Conservation (phyloP, 2,888 invertebrate species). For the Eristalinus aeneus region DNA sequence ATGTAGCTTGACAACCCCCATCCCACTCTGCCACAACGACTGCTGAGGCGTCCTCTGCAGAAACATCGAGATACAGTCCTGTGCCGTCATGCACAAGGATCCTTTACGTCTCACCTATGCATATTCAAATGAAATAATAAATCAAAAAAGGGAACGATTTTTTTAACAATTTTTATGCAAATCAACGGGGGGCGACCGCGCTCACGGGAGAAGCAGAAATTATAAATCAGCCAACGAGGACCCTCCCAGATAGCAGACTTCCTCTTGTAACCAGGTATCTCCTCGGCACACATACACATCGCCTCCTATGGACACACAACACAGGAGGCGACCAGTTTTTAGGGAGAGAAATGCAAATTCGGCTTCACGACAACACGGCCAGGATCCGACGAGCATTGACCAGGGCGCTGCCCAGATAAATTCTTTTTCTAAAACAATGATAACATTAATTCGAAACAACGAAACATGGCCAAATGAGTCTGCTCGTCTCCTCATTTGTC, state of each 20-base stretch:
- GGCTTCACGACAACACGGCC: background rate
- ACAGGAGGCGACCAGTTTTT: conserved; percentile 40
- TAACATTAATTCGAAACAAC: conserved; percentile 70
- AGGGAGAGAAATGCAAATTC: conserved; percentile 59
- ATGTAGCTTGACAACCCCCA: background rate
- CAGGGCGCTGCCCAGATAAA: conserved; percentile 1
- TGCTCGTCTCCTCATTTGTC: background rate
- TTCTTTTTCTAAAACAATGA: conserved; percentile 40
- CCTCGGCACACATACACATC: background rate
- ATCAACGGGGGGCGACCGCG: conserved; percentile 30
- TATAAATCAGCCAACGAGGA: conserved; percentile 64
- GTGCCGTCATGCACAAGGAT: background rate
- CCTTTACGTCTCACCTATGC: conserved; percentile 44
- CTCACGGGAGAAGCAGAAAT: conserved; percentile 19
- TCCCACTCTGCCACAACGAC: background rate
- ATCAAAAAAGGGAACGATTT: conserved; percentile 49
- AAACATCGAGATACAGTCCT: background rate
- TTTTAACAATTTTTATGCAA: conserved; percentile 69
- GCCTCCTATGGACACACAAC: background rate
- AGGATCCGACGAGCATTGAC: conserved; percentile 33
- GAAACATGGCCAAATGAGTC: conserved; percentile 62
- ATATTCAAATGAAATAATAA: conserved; percentile 67
- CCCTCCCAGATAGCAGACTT: conserved; percentile 31
- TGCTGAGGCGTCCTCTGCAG: background rate
- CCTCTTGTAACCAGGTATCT: conserved; percentile 36